A percentile compares a stretch with the other conserved stretches of the same genome.
These are phyloP conservation scores for Yponomeuta cagnagella DNA, from an alignment of 2,888 invertebrate species.

Conservation along the genomic window DNA sequence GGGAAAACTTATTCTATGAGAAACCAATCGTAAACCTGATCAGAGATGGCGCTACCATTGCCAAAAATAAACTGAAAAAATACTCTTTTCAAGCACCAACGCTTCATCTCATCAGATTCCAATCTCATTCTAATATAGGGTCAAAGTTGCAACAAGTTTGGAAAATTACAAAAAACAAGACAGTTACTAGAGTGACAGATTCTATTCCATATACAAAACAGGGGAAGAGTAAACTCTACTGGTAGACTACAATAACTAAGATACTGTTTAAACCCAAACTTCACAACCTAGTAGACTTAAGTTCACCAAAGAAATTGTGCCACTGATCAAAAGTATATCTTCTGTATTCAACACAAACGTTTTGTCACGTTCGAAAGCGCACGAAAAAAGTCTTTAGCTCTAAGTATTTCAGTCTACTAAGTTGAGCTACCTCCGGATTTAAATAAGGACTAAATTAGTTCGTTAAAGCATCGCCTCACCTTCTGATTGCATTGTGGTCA, in stretches of 20 bases:
- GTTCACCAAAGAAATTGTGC: no score
- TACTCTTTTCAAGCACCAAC: background rate
- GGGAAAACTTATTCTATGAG: background rate
- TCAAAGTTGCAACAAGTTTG: background rate
- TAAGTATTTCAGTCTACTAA: background rate
- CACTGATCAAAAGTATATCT: no score
- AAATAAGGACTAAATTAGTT: background rate
- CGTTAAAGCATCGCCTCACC: constrained; percentile 56
- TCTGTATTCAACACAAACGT: no score
- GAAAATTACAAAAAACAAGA: background rate
- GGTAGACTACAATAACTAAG: no score
- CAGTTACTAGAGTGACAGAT: no score
- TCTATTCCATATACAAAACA: no score
- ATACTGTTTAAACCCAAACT: no score
- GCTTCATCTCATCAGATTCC: background rate
- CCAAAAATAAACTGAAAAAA: no score
- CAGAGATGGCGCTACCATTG: background rate
- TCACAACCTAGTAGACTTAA: no score
- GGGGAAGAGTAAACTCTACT: no score
- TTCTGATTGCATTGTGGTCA: constrained; percentile 78
- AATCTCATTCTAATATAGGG: background rate
- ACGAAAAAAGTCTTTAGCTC: no score
- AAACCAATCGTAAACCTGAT: background rate
- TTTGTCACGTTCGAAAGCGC: no score
- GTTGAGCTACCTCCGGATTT: background rate